Evolutionary conservation across 2,113 vertebrate genomes (phyloP).

Genomic region (Daubentonia madagascariensis): DNA sequence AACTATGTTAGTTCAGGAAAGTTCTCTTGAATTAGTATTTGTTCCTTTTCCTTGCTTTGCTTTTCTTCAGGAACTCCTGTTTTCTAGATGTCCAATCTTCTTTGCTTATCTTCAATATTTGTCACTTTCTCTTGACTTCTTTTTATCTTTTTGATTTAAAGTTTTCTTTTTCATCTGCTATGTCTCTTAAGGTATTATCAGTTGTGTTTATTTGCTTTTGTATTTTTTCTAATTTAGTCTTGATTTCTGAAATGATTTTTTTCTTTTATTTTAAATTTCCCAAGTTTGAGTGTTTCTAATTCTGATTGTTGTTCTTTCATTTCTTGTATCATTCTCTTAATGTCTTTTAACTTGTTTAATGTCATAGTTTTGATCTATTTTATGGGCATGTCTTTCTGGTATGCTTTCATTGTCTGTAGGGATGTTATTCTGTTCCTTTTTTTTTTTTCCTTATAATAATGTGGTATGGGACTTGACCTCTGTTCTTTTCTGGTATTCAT

Average conservation of each 20-base stretch:
- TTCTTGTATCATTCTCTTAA: not conserved
- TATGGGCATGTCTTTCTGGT: not conserved
- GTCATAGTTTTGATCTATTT: not conserved
- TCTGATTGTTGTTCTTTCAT: not conserved
- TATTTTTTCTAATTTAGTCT: not conserved
- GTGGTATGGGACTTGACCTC: not conserved
- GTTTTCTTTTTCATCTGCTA: not conserved
- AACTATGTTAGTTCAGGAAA: not conserved
- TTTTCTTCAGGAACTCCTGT: not conserved
- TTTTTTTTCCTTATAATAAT: not conserved
- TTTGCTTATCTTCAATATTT: not conserved
- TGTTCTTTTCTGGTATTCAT: not conserved
- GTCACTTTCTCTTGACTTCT: not conserved
- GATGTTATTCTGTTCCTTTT: not conserved
- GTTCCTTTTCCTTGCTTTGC: not conserved
- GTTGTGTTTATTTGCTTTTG: not conserved
- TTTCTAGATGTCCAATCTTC: not conserved
- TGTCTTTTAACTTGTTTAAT: not conserved
- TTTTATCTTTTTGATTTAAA: not conserved
- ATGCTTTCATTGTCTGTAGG: not conserved
- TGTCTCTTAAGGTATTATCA: not conserved
- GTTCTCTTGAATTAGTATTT: not conserved
- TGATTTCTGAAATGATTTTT: not conserved
- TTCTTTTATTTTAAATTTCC: not conserved
- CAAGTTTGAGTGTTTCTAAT: not conserved